Percentiles rank a stretch among this genome's conserved stretches.
Evolutionary conservation across 2,797 vertebrate species (phyloP).

Genomic region (Pteropus rufus): DNA sequence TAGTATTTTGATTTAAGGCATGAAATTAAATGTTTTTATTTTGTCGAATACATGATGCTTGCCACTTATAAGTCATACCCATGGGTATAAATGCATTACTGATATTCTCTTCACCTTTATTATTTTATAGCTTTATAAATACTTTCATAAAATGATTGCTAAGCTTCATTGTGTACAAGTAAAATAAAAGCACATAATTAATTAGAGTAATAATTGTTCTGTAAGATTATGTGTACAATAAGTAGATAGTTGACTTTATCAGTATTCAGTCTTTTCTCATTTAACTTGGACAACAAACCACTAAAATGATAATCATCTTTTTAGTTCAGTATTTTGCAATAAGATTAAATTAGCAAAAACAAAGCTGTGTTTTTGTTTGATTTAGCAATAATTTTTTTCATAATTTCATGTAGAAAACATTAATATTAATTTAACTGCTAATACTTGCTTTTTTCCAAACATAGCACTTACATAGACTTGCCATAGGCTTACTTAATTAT

Average conservation of each 20-base stretch:
- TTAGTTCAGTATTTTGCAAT: not conserved
- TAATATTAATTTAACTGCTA: conserved; percentile 20
- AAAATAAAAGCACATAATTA: not conserved
- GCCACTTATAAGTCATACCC: not conserved
- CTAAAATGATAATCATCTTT: not conserved
- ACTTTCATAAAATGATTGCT: not conserved
- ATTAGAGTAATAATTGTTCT: not conserved
- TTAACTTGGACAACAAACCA: not conserved
- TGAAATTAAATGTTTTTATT: not conserved
- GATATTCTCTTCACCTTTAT: not conserved
- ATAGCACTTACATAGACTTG: not conserved
- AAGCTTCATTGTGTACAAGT: not conserved
- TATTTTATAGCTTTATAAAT: not conserved
- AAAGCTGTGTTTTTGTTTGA: not conserved
- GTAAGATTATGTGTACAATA: not conserved
- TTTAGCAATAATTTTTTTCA: not conserved
- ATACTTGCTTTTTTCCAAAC: not conserved
- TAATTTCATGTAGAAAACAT: not conserved
- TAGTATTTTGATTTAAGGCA: not conserved
- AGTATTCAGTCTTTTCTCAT: not conserved
- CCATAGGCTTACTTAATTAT: not conserved
- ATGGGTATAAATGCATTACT: not conserved
- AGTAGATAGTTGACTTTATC: not conserved
- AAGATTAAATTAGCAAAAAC: not conserved
- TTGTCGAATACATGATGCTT: not conserved